Evolutionary conservation across 2,113 vertebrate species (phyloP).

Genomic region (Macrotis lagotis): DNA sequence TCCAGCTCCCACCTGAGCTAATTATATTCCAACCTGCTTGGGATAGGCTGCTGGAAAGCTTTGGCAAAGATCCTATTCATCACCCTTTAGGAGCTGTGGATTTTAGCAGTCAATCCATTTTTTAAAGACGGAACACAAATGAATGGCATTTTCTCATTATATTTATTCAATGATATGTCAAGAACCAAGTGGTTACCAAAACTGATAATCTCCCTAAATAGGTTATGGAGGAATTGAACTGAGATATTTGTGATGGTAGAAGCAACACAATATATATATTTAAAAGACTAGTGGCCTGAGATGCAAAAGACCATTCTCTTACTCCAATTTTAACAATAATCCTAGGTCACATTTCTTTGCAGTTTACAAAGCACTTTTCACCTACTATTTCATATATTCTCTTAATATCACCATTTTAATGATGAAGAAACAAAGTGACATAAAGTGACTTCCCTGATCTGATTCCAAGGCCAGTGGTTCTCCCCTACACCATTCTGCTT

Average conservation of each 20-base stretch:
- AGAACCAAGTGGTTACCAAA: not conserved
- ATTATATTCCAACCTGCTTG: not conserved
- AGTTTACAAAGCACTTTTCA: not conserved
- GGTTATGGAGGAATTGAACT: not conserved
- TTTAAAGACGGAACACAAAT: not conserved
- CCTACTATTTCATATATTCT: not conserved
- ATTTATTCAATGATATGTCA: not conserved
- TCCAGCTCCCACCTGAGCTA: not conserved
- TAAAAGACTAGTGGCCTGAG: not conserved
- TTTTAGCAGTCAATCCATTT: not conserved
- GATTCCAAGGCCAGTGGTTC: not conserved
- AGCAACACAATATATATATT: not conserved
- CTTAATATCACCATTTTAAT: not conserved
- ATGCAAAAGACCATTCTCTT: not conserved
- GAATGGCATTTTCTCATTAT: not conserved
- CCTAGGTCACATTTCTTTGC: not conserved
- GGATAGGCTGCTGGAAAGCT: not conserved
- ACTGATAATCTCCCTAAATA: not conserved
- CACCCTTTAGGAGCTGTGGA: not conserved
- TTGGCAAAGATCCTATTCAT: not conserved
- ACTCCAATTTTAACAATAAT: not conserved
- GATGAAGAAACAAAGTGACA: not conserved
- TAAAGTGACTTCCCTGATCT: not conserved
- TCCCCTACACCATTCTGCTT: not conserved
- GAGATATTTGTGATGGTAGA: not conserved